Percentiles rank a stretch among this genome's conserved stretches.
phyloP scores from a whole-genome alignment of 2,797 vertebrate species.

The Zenarchopterus dispar region DNA sequence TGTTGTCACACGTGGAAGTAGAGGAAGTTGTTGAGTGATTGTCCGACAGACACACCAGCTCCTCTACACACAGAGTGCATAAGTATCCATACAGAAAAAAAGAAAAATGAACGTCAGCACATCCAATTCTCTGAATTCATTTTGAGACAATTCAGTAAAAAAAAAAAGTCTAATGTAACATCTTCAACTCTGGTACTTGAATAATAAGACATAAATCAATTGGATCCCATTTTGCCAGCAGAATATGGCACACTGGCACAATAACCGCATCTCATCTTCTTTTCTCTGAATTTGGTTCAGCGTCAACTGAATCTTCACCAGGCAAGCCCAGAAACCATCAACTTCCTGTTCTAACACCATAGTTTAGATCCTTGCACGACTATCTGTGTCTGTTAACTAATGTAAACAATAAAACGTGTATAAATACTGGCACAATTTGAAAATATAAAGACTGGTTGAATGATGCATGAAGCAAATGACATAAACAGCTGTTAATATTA shows the following conservation, averaged over 20 bases:
- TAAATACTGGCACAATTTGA: neutral
- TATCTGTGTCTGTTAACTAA: neutral
- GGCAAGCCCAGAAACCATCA: conserved; percentile 8
- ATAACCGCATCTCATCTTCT: conserved; percentile 18
- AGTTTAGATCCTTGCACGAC: neutral
- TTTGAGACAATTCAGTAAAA: neutral
- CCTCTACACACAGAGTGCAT: neutral
- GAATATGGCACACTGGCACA: conserved; percentile 1
- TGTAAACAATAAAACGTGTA: neutral
- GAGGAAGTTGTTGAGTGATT: conserved; percentile 76
- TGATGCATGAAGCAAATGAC: neutral
- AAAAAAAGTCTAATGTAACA: neutral
- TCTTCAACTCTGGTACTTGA: neutral
- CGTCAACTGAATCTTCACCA: conserved; percentile 1
- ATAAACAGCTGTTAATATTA: neutral
- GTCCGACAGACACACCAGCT: conserved; percentile 44
- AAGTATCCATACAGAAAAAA: conserved; percentile 33
- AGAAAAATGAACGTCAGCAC: conserved; percentile 19
- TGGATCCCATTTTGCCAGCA: neutral
- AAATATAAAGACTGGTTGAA: neutral
- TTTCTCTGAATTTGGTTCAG: conserved; percentile 9
- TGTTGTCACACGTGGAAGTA: conserved; percentile 66
- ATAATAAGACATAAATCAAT: neutral
- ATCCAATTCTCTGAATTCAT: neutral
- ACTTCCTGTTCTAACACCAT: conserved; percentile 29